Conservation (phyloP, 2,113 vertebrate species). For the Meleagris gallopavo region DNA sequence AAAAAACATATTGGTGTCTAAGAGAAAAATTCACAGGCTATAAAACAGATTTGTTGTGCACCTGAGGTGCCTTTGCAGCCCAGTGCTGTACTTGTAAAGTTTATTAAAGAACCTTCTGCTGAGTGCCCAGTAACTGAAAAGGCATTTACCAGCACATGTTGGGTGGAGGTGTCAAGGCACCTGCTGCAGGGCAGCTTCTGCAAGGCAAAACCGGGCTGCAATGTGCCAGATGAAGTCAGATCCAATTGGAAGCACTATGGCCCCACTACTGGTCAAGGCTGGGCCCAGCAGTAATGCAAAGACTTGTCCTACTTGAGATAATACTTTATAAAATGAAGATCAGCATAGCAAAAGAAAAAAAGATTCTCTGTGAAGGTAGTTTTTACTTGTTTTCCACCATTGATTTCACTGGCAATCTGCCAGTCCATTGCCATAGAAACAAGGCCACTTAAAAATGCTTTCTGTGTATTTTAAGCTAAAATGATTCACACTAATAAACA, state of each 20-base stretch:
- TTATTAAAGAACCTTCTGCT: background rate
- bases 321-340: constrained; percentile 3
- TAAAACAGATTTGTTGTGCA: background rate
- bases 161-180: background rate
- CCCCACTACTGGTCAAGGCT: background rate
- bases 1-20: background rate
- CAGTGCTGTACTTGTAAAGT: background rate
- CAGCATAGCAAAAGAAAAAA: constrained; percentile 19
- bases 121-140: background rate
- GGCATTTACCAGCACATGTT: background rate
- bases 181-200: background rate
- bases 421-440: background rate
- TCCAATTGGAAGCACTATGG: background rate
- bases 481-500: background rate
- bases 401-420: background rate
- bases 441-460: background rate
- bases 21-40: background rate
- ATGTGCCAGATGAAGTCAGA: fast-evolving
- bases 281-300: background rate
- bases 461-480: background rate
- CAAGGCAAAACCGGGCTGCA: background rate
- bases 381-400: background rate
- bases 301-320: background rate
- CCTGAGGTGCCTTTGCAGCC: background rate
- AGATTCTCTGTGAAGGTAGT: background rate